These are phyloP conservation scores for Trogon melanurus DNA, from an alignment of 2,113 vertebrate species.

Conservation along the genomic window DNA sequence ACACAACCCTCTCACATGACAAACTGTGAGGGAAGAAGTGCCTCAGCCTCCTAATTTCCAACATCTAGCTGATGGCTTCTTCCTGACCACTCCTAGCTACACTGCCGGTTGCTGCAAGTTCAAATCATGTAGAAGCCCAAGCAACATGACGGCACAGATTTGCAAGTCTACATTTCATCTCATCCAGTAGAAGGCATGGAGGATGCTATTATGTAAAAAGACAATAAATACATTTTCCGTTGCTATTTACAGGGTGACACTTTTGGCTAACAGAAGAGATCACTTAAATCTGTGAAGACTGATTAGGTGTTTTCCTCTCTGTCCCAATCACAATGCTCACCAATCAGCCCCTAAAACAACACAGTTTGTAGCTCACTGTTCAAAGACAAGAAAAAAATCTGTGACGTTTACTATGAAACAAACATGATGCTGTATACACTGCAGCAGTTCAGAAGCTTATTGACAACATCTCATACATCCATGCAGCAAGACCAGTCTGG, in stretches of 20 bases:
- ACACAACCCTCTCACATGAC: not conserved
- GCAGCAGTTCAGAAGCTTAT: not conserved
- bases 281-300: not conserved
- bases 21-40: not conserved
- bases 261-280: not conserved
- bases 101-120: not conserved
- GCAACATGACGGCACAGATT: not conserved
- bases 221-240: not conserved
- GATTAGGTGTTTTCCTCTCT: not conserved
- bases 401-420: not conserved
- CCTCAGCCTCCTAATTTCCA: not conserved
- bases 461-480: not conserved
- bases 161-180: not conserved
- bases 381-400: not conserved
- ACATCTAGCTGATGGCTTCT: not conserved
- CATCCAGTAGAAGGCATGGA: not conserved
- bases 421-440: not conserved
- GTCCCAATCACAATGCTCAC: not conserved
- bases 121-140: not conserved
- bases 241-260: not conserved
- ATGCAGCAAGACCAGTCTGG: not conserved
- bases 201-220: not conserved
- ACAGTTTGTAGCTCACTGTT: not conserved
- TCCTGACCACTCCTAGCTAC: not conserved
- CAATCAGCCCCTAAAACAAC: not conserved